Conservation (phyloP, 2,113 vertebrate species). For the Tauraco erythrolophus region DNA sequence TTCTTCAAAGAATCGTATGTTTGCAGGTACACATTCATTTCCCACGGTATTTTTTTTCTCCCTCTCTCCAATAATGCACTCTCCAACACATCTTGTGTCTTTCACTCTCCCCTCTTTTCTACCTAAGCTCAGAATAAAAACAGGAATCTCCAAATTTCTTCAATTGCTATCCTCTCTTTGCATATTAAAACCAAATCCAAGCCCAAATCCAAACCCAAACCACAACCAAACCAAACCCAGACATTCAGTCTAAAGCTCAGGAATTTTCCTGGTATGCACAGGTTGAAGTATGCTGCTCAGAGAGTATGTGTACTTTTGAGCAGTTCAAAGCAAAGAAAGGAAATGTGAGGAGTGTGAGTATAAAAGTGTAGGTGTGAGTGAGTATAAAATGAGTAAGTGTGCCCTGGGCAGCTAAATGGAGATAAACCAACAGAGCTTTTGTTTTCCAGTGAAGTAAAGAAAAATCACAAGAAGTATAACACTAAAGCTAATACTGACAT, state of each 20-base stretch:
- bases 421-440: neutral
- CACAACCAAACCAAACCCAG: neutral
- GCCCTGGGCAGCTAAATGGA: neutral
- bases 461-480: neutral
- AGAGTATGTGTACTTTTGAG: neutral
- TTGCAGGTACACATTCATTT: neutral
- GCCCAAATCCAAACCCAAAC: neutral
- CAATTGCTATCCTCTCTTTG: neutral
- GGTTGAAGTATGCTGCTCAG: neutral
- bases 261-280: neutral
- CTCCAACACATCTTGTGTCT: fast-evolving
- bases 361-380: too few species aligned
- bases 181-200: neutral
- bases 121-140: neutral
- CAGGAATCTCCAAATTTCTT: neutral
- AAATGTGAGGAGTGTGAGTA: neutral
- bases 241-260: neutral
- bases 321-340: neutral
- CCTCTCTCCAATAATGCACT: neutral
- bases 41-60: neutral
- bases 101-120: neutral
- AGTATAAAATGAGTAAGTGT: too few species aligned
- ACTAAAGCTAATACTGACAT: fast-evolving
- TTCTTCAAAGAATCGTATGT: neutral
- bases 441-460: neutral